These are phyloP conservation scores for Thecophora atra DNA, from an alignment of 2,888 invertebrate species.

Conservation along the genomic window DNA sequence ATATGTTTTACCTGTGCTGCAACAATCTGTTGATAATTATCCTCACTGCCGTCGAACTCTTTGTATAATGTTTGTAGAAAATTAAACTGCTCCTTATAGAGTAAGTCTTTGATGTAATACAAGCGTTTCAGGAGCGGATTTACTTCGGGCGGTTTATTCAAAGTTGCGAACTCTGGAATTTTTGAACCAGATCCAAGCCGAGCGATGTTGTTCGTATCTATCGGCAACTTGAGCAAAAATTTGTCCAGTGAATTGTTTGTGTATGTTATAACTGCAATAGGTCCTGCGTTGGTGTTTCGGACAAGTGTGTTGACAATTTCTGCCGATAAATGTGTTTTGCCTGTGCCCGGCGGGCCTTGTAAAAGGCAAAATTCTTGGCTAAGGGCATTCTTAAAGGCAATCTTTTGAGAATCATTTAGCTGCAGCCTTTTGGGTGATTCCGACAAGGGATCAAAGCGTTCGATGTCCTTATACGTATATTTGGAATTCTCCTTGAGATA, in stretches of 20 bases:
- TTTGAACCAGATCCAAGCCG: slow-evolving; percentile 78
- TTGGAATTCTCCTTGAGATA: slow-evolving; percentile 61
- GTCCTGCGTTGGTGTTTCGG: slow-evolving; percentile 69
- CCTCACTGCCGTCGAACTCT: slow-evolving; percentile 60
- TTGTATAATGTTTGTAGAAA: slow-evolving; percentile 55
- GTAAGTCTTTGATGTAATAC: slow-evolving; percentile 54
- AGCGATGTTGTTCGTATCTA: slow-evolving; percentile 71
- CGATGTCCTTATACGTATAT: slow-evolving; percentile 47
- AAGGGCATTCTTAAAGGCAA: slow-evolving; percentile 75
- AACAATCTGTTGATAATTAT: slow-evolving; percentile 53
- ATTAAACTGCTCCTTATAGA: slow-evolving; percentile 56
- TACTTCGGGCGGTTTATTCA: slow-evolving; percentile 39
- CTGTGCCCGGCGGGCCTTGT: slow-evolving; percentile 90
- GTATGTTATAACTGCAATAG: slow-evolving; percentile 80
- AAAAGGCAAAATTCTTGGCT: slow-evolving; percentile 79
- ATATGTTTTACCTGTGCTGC: slow-evolving; percentile 42
- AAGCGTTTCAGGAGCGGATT: slow-evolving; percentile 54
- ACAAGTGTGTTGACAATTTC: slow-evolving; percentile 77
- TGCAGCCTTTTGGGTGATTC: slow-evolving; percentile 52
- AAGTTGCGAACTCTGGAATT: slow-evolving; percentile 69
- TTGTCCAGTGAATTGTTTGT: slow-evolving; percentile 91
- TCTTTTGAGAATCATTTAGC: slow-evolving; percentile 74
- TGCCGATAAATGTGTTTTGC: slow-evolving; percentile 83
- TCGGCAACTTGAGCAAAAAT: slow-evolving; percentile 77
- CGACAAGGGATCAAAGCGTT: slow-evolving; percentile 48